phyloP scores from a whole-genome alignment of 2,113 vertebrate genomes.

The Amblyornis subalaris region DNA sequence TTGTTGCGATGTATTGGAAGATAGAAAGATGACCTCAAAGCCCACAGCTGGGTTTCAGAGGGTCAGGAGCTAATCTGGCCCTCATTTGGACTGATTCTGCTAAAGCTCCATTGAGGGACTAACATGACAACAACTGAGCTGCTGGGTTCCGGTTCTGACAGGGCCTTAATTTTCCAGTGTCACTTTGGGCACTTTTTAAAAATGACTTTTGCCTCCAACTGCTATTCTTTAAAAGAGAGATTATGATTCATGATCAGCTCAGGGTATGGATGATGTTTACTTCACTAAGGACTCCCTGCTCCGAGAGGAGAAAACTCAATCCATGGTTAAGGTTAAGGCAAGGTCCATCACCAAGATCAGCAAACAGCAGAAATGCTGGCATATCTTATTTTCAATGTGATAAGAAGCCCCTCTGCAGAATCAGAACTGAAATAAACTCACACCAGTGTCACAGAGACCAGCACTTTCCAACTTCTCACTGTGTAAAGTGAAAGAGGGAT shows the following conservation, averaged over 20 bases:
- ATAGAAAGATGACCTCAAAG: not conserved
- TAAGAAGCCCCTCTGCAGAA: not conserved
- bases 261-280: rapidly evolving
- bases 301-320: not conserved
- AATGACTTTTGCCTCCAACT: not conserved
- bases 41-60: not conserved
- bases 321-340: not conserved
- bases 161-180: not conserved
- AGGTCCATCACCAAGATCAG: not conserved
- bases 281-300: not conserved
- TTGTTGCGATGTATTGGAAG: not conserved
- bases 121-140: not conserved
- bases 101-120: not conserved
- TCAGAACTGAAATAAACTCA: not conserved
- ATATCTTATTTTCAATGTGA: not conserved
- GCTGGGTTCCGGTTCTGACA: not conserved
- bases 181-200: not conserved
- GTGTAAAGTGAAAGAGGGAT: not conserved
- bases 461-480: not conserved
- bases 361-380: not conserved
- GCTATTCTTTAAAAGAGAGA: not conserved
- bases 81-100: not conserved
- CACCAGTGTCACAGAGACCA: not conserved
- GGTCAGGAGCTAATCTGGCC: not conserved
- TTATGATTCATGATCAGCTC: not conserved